A percentile compares a stretch with the other conserved stretches of the same genome.
These are phyloP conservation scores for Takifugu flavidus DNA, from an alignment of 2,113 vertebrate species.

Conservation along the genomic window DNA sequence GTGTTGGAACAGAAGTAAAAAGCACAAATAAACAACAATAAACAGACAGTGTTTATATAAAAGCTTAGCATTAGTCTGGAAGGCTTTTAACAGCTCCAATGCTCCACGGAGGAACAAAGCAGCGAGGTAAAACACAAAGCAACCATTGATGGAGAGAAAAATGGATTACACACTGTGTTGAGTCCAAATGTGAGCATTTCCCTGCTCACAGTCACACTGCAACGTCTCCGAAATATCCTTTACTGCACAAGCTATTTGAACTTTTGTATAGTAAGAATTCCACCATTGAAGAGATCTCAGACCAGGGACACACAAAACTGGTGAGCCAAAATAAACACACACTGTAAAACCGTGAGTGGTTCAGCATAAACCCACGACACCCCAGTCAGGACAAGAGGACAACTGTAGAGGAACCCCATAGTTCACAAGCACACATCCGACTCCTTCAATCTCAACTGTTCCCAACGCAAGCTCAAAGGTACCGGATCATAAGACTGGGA, in stretches of 20 bases:
- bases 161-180: not conserved
- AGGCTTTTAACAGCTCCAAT: not conserved
- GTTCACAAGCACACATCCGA: slow-evolving; percentile 31
- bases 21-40: slow-evolving; percentile 23
- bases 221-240: too few relatives aligned
- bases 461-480: slow-evolving; percentile 54
- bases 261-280: too few relatives aligned
- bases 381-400: slow-evolving; percentile 36
- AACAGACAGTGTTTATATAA: slow-evolving; percentile 43
- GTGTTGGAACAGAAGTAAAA: not conserved
- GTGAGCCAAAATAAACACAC: not conserved
- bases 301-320: slow-evolving; percentile 2
- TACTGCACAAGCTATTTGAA: too few relatives aligned
- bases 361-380: slow-evolving; percentile 26
- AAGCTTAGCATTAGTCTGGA: slow-evolving; percentile 31
- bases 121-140: slow-evolving; percentile 1
- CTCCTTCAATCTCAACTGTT: slow-evolving; percentile 46
- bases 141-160: fast-evolving
- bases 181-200: not conserved
- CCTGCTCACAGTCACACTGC: not conserved
- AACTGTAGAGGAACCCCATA: slow-evolving; percentile 48
- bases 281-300: too few relatives aligned
- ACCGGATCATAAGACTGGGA: slow-evolving; percentile 61
- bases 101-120: not conserved
- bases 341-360: slow-evolving; percentile 16